Conservation (phyloP, 2,888 invertebrate species). For the Lycocerus yunnanus region DNA sequence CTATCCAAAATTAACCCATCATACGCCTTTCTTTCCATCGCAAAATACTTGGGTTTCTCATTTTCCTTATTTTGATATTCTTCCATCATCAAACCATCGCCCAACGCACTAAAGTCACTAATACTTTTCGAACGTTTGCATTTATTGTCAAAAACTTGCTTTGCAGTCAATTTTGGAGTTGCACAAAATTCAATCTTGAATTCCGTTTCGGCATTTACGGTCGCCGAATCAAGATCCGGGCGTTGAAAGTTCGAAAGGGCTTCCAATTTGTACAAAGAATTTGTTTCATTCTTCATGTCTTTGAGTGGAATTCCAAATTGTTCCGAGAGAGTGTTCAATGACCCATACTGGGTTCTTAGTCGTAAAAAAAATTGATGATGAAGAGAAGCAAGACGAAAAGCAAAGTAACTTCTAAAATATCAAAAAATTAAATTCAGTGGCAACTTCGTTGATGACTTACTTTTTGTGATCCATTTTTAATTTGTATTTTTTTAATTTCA, state of each 20-base stretch:
- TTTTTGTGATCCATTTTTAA: constrained; percentile 75
- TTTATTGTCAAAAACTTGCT: constrained; percentile 31
- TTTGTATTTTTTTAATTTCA: constrained; percentile 69
- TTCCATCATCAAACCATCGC: constrained; percentile 56
- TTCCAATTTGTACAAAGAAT: constrained; percentile 53
- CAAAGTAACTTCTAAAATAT: constrained; percentile 68
- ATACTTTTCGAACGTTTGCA: constrained; percentile 58
- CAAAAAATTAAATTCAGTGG: constrained; percentile 27
- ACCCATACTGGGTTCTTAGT: constrained; percentile 72
- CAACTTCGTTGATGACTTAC: constrained; percentile 52
- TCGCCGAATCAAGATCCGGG: constrained; percentile 41
- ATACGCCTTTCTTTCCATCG: constrained; percentile 10
- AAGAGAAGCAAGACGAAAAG: constrained; percentile 76
- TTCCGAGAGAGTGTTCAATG: constrained; percentile 66
- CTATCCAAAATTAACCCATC: constrained; percentile 48
- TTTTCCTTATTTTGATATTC: constrained; percentile 72
- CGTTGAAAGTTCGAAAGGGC: constrained; percentile 45
- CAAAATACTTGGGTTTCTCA: constrained; percentile 60
- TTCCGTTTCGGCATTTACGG: constrained; percentile 49
- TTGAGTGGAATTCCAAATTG: constrained; percentile 63
- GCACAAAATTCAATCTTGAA: constrained; percentile 51
- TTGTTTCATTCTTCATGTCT: constrained; percentile 55
- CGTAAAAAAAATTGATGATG: constrained; percentile 79
- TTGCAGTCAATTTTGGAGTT: constrained; percentile 40
- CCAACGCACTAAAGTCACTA: constrained; percentile 55